Evolutionary conservation across 2,113 vertebrate genomes (phyloP).

Genomic region (Paramormyrops kingsleyae): DNA sequence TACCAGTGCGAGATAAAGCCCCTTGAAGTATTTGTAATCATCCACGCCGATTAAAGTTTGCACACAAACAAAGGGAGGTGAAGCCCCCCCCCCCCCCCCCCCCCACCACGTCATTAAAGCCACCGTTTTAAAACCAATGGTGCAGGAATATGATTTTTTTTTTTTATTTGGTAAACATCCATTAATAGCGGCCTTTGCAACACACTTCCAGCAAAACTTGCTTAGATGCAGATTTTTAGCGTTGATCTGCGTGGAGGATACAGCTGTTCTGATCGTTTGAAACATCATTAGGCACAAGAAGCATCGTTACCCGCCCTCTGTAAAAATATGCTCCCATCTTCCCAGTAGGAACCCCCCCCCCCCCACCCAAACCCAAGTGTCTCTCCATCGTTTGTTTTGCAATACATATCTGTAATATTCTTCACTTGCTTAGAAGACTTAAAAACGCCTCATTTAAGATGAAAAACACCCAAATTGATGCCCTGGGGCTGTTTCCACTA

Average conservation of each 20-base stretch:
- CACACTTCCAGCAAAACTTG: background rate
- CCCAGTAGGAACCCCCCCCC: background rate
- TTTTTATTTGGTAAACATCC: background rate
- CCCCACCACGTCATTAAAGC: background rate
- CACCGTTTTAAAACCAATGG: background rate
- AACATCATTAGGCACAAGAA: conserved; percentile 15
- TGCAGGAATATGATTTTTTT: background rate
- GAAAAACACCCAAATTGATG: background rate
- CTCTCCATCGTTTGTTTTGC: background rate
- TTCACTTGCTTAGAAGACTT: background rate
- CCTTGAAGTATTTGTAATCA: background rate
- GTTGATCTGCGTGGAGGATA: background rate
- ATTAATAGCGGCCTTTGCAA: background rate
- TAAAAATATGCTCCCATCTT: background rate
- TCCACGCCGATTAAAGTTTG: background rate
- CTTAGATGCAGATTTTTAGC: background rate
- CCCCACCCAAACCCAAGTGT: background rate
- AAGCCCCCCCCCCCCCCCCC: background rate
- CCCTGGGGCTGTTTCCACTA: background rate
- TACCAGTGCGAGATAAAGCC: background rate
- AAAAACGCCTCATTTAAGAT: conserved; percentile 13
- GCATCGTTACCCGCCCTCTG: background rate
- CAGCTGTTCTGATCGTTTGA: background rate
- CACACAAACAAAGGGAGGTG: background rate
- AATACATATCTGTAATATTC: background rate